Evolutionary conservation across 2,888 invertebrate species (phyloP).

Genomic region (Tortricodes alternella): DNA sequence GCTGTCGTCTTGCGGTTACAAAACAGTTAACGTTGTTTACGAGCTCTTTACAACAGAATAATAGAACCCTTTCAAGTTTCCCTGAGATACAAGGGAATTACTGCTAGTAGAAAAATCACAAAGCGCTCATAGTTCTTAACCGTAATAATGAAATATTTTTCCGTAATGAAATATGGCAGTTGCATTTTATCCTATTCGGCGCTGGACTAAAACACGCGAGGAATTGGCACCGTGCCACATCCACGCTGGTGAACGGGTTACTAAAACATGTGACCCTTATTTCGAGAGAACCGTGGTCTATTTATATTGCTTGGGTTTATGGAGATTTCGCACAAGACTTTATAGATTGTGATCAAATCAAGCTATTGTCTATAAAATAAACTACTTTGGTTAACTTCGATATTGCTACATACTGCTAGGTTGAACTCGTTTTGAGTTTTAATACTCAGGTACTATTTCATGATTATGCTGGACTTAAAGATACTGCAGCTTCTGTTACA

Average conservation of each 20-base stretch:
- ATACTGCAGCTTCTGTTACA: not conserved
- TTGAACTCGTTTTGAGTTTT: too few species aligned
- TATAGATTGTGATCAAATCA: not conserved
- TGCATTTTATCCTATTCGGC: constrained; percentile 7
- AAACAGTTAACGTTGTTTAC: constrained; percentile 20
- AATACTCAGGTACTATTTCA: too few species aligned
- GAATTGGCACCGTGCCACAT: constrained; percentile 43
- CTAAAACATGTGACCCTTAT: constrained; percentile 40
- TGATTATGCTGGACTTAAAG: too few species aligned
- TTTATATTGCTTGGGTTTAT: constrained; percentile 3
- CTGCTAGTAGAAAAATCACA: constrained; percentile 17
- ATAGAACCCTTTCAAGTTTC: constrained; percentile 23
- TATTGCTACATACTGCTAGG: too few species aligned
- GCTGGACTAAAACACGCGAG: constrained; percentile 22
- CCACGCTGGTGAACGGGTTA: constrained; percentile 42
- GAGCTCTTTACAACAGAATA: constrained; percentile 20
- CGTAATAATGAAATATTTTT: constrained; percentile 18
- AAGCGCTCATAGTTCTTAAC: constrained; percentile 14
- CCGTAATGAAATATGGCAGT: constrained; percentile 16
- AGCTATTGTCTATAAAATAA: too few species aligned
- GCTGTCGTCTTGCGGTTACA: constrained; percentile 1
- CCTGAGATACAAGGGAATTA: constrained; percentile 18
- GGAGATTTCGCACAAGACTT: not conserved
- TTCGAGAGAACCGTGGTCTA: constrained; percentile 17
- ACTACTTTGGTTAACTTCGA: too few species aligned